Evolutionary conservation across 2,888 invertebrate species (phyloP).

Genomic region (Macaria liturata): DNA sequence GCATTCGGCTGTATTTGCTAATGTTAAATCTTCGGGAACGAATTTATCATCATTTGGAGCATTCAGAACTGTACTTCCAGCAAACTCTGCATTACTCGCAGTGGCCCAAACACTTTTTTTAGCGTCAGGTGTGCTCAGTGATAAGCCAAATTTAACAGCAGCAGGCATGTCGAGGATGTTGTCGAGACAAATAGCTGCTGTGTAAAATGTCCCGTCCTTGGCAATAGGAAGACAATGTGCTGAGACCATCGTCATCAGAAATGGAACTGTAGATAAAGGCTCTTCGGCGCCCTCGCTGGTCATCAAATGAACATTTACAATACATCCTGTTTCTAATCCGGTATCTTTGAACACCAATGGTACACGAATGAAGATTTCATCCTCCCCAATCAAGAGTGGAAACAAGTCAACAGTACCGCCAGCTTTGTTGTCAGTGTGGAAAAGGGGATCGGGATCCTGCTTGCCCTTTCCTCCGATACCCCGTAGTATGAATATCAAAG

Average conservation of each 20-base stretch:
- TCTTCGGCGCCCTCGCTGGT: slow-evolving; percentile 40
- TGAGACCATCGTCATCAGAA: slow-evolving; percentile 65
- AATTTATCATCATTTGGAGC: slow-evolving; percentile 59
- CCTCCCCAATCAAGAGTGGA: slow-evolving; percentile 65
- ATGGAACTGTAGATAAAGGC: slow-evolving; percentile 42
- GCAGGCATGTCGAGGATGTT: slow-evolving; percentile 41
- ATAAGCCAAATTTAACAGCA: slow-evolving; percentile 59
- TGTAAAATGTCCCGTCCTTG: slow-evolving; percentile 65
- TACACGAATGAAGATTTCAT: slow-evolving; percentile 48
- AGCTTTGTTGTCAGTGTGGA: slow-evolving; percentile 60
- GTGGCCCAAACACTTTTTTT: slow-evolving; percentile 63
- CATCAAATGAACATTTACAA: slow-evolving; percentile 47
- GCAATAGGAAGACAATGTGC: slow-evolving; percentile 64
- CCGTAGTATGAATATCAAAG: slow-evolving; percentile 65
- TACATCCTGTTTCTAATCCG: slow-evolving; percentile 49
- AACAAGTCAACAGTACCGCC: slow-evolving; percentile 67
- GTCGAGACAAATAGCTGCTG: slow-evolving; percentile 62
- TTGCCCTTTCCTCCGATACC: slow-evolving; percentile 46
- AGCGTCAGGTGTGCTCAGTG: slow-evolving; percentile 51
- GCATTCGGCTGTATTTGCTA: slow-evolving; percentile 43
- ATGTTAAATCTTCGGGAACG: slow-evolving; percentile 52
- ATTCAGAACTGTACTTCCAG: slow-evolving; percentile 53
- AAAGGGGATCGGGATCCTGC: slow-evolving; percentile 63
- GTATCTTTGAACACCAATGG: slow-evolving; percentile 49
- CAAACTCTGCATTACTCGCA: slow-evolving; percentile 53